phyloP scores from a whole-genome alignment of 2,113 vertebrate genomes.

The Protomyctophum bolini region DNA sequence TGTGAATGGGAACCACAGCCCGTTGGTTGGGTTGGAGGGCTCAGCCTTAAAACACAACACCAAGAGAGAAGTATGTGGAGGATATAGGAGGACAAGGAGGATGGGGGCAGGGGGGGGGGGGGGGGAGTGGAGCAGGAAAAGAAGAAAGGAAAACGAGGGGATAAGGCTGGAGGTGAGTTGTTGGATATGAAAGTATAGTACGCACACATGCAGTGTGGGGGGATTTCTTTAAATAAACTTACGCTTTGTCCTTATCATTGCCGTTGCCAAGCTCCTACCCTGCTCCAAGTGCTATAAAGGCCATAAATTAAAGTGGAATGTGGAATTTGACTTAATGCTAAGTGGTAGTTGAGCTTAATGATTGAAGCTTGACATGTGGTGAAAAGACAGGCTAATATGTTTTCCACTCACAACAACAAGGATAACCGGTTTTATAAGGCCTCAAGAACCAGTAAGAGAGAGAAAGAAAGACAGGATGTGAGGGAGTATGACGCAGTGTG shows the following conservation, averaged over 20 bases:
- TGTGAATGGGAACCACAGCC: slow-evolving; percentile 80
- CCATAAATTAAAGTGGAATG: slow-evolving; percentile 35
- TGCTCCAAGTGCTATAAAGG: slow-evolving; percentile 16
- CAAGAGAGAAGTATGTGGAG: slow-evolving; percentile 65
- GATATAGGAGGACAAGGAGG: slow-evolving; percentile 61
- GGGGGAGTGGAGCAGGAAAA: slow-evolving; percentile 29
- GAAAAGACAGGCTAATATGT: slow-evolving; percentile 50
- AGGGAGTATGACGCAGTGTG: too few species aligned
- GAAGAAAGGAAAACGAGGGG: slow-evolving; percentile 21
- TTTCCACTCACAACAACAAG: slow-evolving; percentile 38
- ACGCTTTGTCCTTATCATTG: not conserved
- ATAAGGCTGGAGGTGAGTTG: not conserved
- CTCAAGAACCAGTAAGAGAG: slow-evolving; percentile 8
- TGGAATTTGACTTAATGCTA: slow-evolving; percentile 27
- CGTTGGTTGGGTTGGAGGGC: slow-evolving; percentile 67
- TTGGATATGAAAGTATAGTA: not conserved
- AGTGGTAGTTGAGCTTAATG: slow-evolving; percentile 22
- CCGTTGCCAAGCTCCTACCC: not conserved
- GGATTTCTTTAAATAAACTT: not conserved
- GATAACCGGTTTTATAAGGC: slow-evolving; percentile 39
- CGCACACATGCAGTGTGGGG: not conserved
- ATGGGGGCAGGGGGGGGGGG: slow-evolving; percentile 33
- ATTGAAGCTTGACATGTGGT: slow-evolving; percentile 45
- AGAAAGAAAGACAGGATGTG: slow-evolving; percentile 15
- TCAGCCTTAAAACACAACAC: slow-evolving; percentile 69